A percentile compares a stretch with the other conserved stretches of the same genome.
Evolutionary conservation across 2,797 vertebrate genomes (phyloP).

Genomic region (Neopelma chrysocephalum): DNA sequence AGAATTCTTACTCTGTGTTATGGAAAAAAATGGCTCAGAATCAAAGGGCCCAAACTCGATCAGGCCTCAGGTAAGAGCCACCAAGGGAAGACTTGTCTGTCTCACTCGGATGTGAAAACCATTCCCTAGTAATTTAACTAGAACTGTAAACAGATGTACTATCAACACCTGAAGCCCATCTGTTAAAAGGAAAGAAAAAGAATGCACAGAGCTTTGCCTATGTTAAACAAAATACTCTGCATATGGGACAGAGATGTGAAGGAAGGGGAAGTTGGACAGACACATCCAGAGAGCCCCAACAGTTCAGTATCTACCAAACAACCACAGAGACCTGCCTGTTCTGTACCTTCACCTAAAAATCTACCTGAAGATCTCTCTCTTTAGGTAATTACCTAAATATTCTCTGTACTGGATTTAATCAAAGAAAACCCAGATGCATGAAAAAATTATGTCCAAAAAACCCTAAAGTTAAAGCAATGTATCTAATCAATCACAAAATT

Average conservation of each 20-base stretch:
- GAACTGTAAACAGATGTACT: background rate
- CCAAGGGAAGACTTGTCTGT: background rate
- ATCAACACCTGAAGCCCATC: background rate
- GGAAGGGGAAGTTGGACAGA: background rate
- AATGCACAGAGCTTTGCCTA: background rate
- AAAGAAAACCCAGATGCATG: background rate
- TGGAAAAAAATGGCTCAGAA: background rate
- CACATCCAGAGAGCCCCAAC: background rate
- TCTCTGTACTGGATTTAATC: background rate
- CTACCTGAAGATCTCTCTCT: background rate
- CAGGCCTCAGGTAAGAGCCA: background rate
- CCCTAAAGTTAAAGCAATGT: background rate
- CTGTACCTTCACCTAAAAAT: background rate
- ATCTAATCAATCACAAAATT: background rate
- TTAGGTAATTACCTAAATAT: background rate
- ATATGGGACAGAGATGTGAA: background rate
- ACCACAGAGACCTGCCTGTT: accelerated
- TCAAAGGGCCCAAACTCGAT: background rate
- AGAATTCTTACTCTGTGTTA: background rate
- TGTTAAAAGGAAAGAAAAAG: background rate
- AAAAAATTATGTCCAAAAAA: background rate
- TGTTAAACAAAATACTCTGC: background rate
- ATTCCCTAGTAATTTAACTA: background rate
- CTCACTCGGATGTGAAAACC: background rate
- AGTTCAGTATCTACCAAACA: background rate